These are phyloP conservation scores for Drosophila niveifrons DNA, from an alignment of 2,888 invertebrate genomes.

Conservation along the genomic window DNA sequence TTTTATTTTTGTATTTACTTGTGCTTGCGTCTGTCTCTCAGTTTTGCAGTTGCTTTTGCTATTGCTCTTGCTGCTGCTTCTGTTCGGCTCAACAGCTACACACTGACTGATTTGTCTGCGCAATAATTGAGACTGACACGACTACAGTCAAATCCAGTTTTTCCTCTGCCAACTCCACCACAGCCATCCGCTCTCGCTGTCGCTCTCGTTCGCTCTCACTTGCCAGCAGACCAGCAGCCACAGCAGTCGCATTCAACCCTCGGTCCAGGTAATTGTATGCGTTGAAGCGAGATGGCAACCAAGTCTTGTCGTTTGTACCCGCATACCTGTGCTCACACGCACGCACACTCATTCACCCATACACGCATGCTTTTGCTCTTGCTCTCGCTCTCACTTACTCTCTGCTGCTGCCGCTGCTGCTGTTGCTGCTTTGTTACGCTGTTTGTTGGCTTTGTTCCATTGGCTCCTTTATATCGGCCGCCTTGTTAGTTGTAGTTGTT, in stretches of 20 bases:
- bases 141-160: constrained; percentile 77
- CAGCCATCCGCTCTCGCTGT: constrained; percentile 25
- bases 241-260: constrained; percentile 48
- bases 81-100: constrained; percentile 79
- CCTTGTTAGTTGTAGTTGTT: constrained; percentile 79
- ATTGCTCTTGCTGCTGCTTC: constrained; percentile 62
- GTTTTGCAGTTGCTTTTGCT: constrained; percentile 35
- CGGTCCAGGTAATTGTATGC: constrained; percentile 34
- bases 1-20: constrained; percentile 34
- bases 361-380: constrained; percentile 40
- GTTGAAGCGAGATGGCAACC: constrained; percentile 57
- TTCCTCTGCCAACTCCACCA: constrained; percentile 19
- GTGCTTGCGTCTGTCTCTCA: constrained; percentile 40
- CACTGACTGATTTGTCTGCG: constrained; percentile 79
- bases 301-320: constrained; percentile 23
- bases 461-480: constrained; percentile 79
- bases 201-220: constrained; percentile 8
- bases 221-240: constrained; percentile 13
- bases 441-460: constrained; percentile 78
- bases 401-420: constrained; percentile 46
- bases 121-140: constrained; percentile 76
- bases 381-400: constrained; percentile 27
- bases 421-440: constrained; percentile 59
- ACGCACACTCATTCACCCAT: neutral
- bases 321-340: constrained; percentile 46